Evolutionary conservation across 2,113 vertebrate species (phyloP).

Genomic region (Callaeas wilsoni): DNA sequence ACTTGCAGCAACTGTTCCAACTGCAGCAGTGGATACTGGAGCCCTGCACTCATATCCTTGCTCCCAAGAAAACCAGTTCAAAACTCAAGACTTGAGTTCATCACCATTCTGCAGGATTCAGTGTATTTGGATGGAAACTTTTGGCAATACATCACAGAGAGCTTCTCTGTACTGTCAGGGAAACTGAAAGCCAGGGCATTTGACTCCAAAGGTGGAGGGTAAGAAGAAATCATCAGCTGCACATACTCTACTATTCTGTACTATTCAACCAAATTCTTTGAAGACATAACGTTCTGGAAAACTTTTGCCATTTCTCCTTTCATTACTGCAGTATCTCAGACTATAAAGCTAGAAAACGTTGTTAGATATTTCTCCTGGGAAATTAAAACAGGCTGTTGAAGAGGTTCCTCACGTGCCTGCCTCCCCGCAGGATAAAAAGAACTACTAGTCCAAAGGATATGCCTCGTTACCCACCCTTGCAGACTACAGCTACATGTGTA

Average conservation of each 20-base stretch:
- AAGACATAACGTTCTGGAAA: not conserved
- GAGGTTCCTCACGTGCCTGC: not conserved
- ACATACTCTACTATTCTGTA: not conserved
- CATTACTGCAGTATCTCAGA: not conserved
- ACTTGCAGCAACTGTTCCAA: not conserved
- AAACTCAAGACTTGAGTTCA: not conserved
- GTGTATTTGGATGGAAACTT: not conserved
- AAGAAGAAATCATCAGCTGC: not conserved
- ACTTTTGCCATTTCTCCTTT: not conserved
- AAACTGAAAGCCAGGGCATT: not conserved
- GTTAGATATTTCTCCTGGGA: constrained; percentile 23
- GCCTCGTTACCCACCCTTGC: not conserved
- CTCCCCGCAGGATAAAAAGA: not conserved
- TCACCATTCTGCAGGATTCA: not conserved
- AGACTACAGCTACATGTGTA: not conserved
- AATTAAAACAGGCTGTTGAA: constrained; percentile 8
- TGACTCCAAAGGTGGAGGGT: not conserved
- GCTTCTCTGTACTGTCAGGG: not conserved
- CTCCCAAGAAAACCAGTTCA: not conserved
- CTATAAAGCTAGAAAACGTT: not conserved
- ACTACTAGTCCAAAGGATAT: not conserved
- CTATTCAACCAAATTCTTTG: not conserved
- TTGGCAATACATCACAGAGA: not conserved
- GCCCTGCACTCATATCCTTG: not conserved
- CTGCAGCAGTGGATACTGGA: not conserved